Evolutionary conservation across 2,888 invertebrate genomes (phyloP).

Genomic region (Sphinx pinastri): DNA sequence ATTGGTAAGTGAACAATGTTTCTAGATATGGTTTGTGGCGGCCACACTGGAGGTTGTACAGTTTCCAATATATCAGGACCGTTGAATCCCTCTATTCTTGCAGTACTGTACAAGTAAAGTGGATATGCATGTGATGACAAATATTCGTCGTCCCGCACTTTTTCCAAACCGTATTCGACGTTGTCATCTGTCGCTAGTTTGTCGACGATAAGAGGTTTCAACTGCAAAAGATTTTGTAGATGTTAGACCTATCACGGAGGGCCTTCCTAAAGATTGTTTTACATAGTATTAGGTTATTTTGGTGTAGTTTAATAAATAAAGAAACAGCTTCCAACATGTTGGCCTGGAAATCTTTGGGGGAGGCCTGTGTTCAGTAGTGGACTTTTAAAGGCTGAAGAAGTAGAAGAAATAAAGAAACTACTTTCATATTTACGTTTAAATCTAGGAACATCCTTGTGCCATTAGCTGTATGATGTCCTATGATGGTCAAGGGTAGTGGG

Average conservation of each 20-base stretch:
- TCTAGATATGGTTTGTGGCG: neutral
- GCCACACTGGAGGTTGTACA: slow-evolving; percentile 2
- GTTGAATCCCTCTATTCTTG: neutral
- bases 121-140: neutral
- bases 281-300: too few species aligned
- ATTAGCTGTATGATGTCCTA: neutral
- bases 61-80: neutral
- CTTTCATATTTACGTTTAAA: slow-evolving; percentile 25
- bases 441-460: slow-evolving; percentile 10
- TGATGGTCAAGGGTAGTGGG: slow-evolving; percentile 40
- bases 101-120: neutral
- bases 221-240: slow-evolving; percentile 30
- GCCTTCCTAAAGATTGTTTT: too few species aligned
- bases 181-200: slow-evolving; percentile 17
- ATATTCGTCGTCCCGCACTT: neutral
- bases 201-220: neutral
- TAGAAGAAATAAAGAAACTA: neutral
- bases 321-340: too few species aligned
- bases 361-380: too few species aligned
- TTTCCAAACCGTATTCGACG: slow-evolving; percentile 35
- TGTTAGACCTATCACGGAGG: too few species aligned
- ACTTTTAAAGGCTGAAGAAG: neutral
- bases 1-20: neutral
- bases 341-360: too few species aligned
- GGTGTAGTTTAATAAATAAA: too few species aligned